These are phyloP conservation scores for Kradibia gibbosae DNA, from an alignment of 1,140 invertebrate genomes.

Conservation along the genomic window DNA sequence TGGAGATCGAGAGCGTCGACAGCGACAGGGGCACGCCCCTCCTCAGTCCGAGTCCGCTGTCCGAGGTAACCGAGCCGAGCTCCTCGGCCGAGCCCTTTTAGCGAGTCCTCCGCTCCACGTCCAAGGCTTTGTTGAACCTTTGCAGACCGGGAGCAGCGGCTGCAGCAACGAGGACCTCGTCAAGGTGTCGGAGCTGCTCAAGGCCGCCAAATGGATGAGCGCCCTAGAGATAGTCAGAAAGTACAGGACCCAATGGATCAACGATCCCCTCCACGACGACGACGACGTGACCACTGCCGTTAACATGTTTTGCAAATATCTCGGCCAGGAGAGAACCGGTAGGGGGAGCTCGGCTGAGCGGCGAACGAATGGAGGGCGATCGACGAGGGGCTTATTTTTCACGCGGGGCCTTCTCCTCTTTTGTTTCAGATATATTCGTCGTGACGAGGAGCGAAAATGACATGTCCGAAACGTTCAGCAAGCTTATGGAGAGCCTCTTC, in stretches of 20 bases:
- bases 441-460: conserved; percentile 77
- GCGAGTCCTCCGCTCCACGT: too few relatives aligned
- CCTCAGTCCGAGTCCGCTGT: conserved; percentile 71
- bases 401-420: too few relatives aligned
- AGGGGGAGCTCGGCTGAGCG: too few relatives aligned
- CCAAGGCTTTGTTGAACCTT: too few relatives aligned
- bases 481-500: conserved; percentile 79
- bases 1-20: conserved; percentile 73
- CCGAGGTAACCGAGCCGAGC: conserved; percentile 54
- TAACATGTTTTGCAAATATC: conserved; percentile 80
- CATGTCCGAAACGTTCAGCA: conserved; percentile 77
- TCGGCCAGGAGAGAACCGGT: conserved; percentile 80
- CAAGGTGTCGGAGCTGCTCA: conserved; percentile 76
- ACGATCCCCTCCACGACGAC: conserved; percentile 75
- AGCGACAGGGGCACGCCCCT: conserved; percentile 76
- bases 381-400: too few relatives aligned
- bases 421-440: conserved; percentile 77
- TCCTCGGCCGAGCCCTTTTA: too few relatives aligned
- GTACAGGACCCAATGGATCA: conserved; percentile 76
- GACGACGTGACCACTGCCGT: conserved; percentile 80
- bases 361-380: too few relatives aligned
- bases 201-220: conserved; percentile 77
- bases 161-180: conserved; percentile 73
- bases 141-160: conserved; percentile 22
- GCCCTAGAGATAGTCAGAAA: conserved; percentile 78